Evolutionary conservation across 2,888 invertebrate genomes (phyloP).

Genomic region (Cheilosia pagana): DNA sequence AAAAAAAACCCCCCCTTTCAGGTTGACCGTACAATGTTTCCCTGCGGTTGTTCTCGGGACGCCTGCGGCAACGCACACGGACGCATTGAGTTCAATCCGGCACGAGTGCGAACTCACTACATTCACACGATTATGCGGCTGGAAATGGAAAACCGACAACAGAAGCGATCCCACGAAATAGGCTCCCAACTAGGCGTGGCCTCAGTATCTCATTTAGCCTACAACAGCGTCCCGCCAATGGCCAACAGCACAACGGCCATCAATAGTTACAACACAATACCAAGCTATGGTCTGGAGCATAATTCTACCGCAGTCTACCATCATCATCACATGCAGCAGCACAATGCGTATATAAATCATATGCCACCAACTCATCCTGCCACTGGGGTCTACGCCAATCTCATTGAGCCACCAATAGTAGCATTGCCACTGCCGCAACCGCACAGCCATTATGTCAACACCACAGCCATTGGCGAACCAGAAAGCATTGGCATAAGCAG

Average conservation of each 20-base stretch:
- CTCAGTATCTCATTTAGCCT: slow-evolving; percentile 44
- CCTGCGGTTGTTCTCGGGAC: slow-evolving; percentile 97
- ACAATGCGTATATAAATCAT: slow-evolving; percentile 61
- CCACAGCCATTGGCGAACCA: slow-evolving; percentile 57
- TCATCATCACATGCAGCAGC: slow-evolving; percentile 66
- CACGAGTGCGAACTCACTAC: slow-evolving; percentile 97
- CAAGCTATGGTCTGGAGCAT: slow-evolving; percentile 50
- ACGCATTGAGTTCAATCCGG: slow-evolving; percentile 97
- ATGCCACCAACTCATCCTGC: slow-evolving; percentile 61
- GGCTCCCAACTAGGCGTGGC: slow-evolving; percentile 25
- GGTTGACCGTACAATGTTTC: slow-evolving; percentile 97
- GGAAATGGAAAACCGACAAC: slow-evolving; percentile 89
- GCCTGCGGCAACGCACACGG: slow-evolving; percentile 97
- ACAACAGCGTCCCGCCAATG: slow-evolving; percentile 41
- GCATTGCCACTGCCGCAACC: slow-evolving; percentile 41
- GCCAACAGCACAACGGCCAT: slow-evolving; percentile 44
- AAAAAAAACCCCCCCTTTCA: slow-evolving; percentile 77
- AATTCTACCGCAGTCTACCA: slow-evolving; percentile 24
- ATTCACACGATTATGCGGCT: slow-evolving; percentile 98
- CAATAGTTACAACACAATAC: slow-evolving; percentile 57
- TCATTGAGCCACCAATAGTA: slow-evolving; percentile 32
- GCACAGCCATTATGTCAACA: slow-evolving; percentile 55
- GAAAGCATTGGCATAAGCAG: slow-evolving; percentile 58
- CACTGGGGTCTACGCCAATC: slow-evolving; percentile 37
- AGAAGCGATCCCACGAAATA: slow-evolving; percentile 79